These are phyloP conservation scores for Zeus faber DNA, from an alignment of 2,113 vertebrate genomes.

Conservation along the genomic window DNA sequence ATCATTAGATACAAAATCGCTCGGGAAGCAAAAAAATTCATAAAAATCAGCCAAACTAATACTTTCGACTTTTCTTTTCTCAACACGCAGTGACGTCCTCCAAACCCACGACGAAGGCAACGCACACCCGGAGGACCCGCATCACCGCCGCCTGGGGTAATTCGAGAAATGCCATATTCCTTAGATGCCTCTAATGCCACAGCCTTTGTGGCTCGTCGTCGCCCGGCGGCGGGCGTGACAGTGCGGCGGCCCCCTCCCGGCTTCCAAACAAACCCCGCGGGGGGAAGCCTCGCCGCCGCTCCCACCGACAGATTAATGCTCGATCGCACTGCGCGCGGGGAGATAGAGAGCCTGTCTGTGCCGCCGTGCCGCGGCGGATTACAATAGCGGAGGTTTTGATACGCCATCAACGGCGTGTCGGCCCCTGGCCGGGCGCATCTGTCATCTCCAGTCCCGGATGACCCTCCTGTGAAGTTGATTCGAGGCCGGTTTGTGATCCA, in stretches of 20 bases:
- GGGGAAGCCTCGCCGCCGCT: conserved; percentile 37
- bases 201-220: conserved; percentile 46
- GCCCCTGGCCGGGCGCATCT: conserved; percentile 5
- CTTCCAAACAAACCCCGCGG: conserved; percentile 49
- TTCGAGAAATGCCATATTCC: conserved; percentile 19
- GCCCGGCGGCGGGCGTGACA: conserved; percentile 50
- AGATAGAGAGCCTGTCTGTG: conserved; percentile 47
- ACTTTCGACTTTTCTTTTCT: not conserved
- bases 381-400: conserved; percentile 41
- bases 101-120: not conserved
- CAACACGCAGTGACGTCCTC: conserved; percentile 19
- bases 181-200: conserved; percentile 46
- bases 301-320: conserved; percentile 53
- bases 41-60: not conserved
- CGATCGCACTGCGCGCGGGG: conserved; percentile 47
- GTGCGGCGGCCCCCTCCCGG: conserved; percentile 48
- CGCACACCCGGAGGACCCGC: no score
- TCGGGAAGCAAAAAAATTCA: not conserved
- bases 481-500: no score
- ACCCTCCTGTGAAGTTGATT: no score
- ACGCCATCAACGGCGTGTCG: conserved; percentile 42
- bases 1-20: not conserved
- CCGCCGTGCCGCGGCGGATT: conserved; percentile 28
- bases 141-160: conserved; percentile 57
- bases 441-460: no score